Evolutionary conservation across 2,113 vertebrate species (phyloP).

Genomic region (Campylorhamphus procurvoides): DNA sequence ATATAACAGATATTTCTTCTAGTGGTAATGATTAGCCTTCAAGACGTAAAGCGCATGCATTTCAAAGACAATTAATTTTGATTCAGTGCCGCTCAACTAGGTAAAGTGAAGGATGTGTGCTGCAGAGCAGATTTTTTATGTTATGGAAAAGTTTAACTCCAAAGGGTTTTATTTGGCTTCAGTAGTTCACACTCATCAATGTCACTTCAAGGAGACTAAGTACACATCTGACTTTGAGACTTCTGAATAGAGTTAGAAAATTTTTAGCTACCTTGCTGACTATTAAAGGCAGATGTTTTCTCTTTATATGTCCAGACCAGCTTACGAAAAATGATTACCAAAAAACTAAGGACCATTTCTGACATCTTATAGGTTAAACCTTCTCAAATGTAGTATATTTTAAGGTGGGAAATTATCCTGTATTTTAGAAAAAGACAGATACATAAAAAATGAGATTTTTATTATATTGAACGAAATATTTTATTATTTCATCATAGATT

Average conservation of each 20-base stretch:
- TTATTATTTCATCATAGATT: background rate
- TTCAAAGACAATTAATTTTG: slow-evolving; percentile 44
- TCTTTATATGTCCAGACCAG: background rate
- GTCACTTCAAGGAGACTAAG: slow-evolving; percentile 16
- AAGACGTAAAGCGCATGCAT: background rate
- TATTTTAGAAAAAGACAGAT: background rate
- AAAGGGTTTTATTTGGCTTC: background rate
- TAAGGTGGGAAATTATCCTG: background rate
- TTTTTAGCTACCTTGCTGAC: background rate
- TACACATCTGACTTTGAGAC: background rate
- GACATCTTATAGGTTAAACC: background rate
- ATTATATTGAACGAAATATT: background rate
- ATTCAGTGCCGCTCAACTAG: background rate
- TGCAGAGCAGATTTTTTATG: background rate
- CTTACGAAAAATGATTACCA: background rate
- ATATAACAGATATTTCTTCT: background rate
- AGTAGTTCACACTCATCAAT: background rate
- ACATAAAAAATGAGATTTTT: background rate
- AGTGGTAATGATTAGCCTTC: slow-evolving; percentile 6
- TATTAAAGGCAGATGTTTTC: background rate
- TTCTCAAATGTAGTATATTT: background rate
- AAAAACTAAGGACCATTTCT: background rate
- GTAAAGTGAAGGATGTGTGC: background rate
- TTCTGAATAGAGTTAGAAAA: background rate
- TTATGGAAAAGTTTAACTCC: slow-evolving; percentile 20